A percentile compares a stretch with the other conserved stretches of the same genome.
These are phyloP conservation scores for Xanthia togata DNA, from an alignment of 2,888 invertebrate genomes.

Conservation along the genomic window DNA sequence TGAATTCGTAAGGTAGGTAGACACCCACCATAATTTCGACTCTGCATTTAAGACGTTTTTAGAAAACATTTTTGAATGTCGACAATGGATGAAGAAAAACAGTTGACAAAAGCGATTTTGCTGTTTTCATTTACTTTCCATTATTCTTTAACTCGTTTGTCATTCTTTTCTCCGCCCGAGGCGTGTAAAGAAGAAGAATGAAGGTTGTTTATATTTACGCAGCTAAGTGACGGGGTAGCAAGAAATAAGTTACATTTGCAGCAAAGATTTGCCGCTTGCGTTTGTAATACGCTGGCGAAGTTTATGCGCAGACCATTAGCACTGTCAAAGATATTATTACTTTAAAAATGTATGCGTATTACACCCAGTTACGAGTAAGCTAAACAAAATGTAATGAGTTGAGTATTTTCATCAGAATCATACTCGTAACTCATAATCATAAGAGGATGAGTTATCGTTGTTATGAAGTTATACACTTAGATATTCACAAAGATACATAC, in stretches of 20 bases:
- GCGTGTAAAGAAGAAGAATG: conserved; percentile 86
- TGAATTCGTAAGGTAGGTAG: conserved; percentile 71
- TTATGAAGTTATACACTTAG: conserved; percentile 39
- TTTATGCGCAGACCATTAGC: conserved; percentile 65
- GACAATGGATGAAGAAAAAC: conserved; percentile 81
- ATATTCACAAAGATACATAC: conserved; percentile 54
- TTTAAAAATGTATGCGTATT: conserved; percentile 51
- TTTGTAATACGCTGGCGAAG: conserved; percentile 66
- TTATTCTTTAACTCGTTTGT: conserved; percentile 89
- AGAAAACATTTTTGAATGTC: conserved; percentile 77
- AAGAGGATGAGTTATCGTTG: conserved; percentile 34
- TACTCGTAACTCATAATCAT: conserved; percentile 34
- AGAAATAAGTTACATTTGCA: conserved; percentile 81
- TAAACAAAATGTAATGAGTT: conserved; percentile 47
- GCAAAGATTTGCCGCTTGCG: conserved; percentile 75
- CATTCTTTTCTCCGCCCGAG: conserved; percentile 85
- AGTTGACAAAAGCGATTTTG: conserved; percentile 87
- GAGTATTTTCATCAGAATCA: conserved; percentile 17
- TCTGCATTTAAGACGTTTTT: conserved; percentile 73
- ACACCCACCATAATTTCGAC: conserved; percentile 71
- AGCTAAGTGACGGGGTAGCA: conserved; percentile 83
- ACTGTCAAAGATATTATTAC: conserved; percentile 56
- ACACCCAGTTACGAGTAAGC: conserved; percentile 30
- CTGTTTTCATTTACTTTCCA: conserved; percentile 89
- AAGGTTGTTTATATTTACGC: conserved; percentile 86